Conservation (phyloP, 2,113 vertebrate species). For the Gymnobelideus leadbeateri region DNA sequence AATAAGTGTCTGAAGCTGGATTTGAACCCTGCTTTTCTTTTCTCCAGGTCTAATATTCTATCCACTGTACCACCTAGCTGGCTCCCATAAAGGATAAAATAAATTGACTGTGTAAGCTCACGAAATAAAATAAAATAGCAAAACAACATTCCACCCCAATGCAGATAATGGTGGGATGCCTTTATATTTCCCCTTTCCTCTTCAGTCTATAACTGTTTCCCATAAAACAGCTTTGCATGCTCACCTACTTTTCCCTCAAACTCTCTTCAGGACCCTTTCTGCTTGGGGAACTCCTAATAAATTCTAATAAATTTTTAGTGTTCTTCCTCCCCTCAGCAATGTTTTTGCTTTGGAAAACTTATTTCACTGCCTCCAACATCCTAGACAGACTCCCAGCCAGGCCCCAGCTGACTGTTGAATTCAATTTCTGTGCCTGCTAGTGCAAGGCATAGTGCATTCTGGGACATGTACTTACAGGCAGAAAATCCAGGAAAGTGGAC, state of each 20-base stretch:
- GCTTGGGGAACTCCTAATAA: conserved; percentile 19
- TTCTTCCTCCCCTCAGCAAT: conserved; percentile 33
- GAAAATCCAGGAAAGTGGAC: conserved; percentile 26
- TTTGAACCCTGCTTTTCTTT: background rate
- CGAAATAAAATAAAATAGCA: conserved; percentile 38
- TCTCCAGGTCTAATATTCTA: background rate
- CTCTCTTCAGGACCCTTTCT: conserved; percentile 4
- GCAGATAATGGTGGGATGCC: background rate
- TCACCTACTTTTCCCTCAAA: conserved; percentile 11
- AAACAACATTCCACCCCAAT: background rate
- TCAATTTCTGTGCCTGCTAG: conserved; percentile 49
- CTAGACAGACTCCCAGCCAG: conserved; percentile 22
- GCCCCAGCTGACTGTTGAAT: conserved; percentile 30
- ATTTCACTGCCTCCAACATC: conserved; percentile 42
- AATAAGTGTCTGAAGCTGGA: background rate
- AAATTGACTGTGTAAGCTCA: background rate
- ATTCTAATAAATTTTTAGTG: conserved; percentile 45
- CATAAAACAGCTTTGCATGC: background rate
- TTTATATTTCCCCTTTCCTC: background rate
- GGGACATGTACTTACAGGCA: background rate
- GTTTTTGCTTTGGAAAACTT: conserved; percentile 46
- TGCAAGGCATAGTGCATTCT: conserved; percentile 52
- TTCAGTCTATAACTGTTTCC: conserved; percentile 49
- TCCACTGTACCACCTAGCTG: background rate
- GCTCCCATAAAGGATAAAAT: background rate